Conservation (phyloP, 2,797 vertebrate genomes). For the Megaceryle alcyon region DNA sequence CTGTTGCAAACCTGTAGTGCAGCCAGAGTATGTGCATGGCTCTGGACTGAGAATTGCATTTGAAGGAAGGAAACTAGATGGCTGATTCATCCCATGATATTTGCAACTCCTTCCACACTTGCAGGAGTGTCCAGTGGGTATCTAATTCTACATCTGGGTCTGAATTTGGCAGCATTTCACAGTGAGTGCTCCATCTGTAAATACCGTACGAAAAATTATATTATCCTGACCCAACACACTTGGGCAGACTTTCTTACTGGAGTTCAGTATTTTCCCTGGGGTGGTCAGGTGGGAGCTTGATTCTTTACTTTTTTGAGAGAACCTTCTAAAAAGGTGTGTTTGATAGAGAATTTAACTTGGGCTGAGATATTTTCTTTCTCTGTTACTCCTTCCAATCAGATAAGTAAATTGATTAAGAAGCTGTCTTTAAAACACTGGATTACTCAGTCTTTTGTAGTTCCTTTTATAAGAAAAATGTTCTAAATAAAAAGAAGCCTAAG, state of each 20-base stretch:
- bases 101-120: background rate
- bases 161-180: background rate
- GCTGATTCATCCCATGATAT: background rate
- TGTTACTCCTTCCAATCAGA: slow-evolving; percentile 61
- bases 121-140: background rate
- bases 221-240: background rate
- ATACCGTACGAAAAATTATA: background rate
- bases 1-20: background rate
- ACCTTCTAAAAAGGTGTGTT: slow-evolving; percentile 46
- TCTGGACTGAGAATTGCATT: background rate
- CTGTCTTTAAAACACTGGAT: slow-evolving; percentile 69
- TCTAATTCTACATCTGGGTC: background rate
- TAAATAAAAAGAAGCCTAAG: background rate
- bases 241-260: background rate
- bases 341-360: slow-evolving; percentile 23
- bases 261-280: background rate
- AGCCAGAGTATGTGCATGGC: background rate
- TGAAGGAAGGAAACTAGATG: background rate
- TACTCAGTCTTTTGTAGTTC: slow-evolving; percentile 65
- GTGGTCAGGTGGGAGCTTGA: background rate
- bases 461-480: slow-evolving; percentile 15
- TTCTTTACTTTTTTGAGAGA: background rate
- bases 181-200: background rate
- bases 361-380: slow-evolving; percentile 48
- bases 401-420: slow-evolving; percentile 54